phyloP scores from a whole-genome alignment of 2,888 invertebrate species.

The Meteorus cinctellus region DNA sequence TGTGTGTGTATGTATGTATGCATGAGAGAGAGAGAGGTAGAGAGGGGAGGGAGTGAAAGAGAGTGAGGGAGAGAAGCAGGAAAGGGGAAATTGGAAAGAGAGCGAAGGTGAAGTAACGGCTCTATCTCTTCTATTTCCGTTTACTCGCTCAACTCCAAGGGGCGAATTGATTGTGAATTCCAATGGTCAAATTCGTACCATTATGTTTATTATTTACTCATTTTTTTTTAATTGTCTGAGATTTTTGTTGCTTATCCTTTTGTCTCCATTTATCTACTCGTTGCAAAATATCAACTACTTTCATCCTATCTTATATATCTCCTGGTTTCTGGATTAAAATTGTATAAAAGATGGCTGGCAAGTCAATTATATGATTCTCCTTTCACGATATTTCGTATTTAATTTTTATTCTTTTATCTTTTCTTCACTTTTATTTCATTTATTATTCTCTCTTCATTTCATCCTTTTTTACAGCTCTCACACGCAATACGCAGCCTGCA shows the following conservation, averaged over 20 bases:
- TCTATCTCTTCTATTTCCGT: neutral
- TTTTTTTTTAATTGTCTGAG: slow-evolving; percentile 27
- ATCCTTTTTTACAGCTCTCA: slow-evolving; percentile 27
- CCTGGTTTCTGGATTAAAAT: slow-evolving; percentile 64
- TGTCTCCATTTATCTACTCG: slow-evolving; percentile 63
- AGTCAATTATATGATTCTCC: slow-evolving; percentile 62
- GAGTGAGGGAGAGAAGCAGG: neutral
- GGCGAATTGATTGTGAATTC: slow-evolving; percentile 22
- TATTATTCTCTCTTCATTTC: slow-evolving; percentile 27
- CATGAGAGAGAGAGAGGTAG: neutral
- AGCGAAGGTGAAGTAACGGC: neutral
- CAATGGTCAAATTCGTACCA: slow-evolving; percentile 8
- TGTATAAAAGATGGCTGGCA: slow-evolving; percentile 73
- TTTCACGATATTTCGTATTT: neutral
- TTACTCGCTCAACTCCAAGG: neutral
- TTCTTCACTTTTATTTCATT: slow-evolving; percentile 26
- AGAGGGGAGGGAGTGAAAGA: neutral
- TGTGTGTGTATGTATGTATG: too few relatives aligned
- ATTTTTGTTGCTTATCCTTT: slow-evolving; percentile 25
- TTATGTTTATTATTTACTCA: slow-evolving; percentile 2
- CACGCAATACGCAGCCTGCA: slow-evolving; percentile 23
- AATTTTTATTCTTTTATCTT: slow-evolving; percentile 3
- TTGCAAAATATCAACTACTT: slow-evolving; percentile 73
- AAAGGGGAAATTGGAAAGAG: neutral
- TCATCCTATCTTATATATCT: slow-evolving; percentile 64